Base-by-base conservation (phyloP, 2,888 invertebrate species). In the Ectemnius continuus region DNA sequence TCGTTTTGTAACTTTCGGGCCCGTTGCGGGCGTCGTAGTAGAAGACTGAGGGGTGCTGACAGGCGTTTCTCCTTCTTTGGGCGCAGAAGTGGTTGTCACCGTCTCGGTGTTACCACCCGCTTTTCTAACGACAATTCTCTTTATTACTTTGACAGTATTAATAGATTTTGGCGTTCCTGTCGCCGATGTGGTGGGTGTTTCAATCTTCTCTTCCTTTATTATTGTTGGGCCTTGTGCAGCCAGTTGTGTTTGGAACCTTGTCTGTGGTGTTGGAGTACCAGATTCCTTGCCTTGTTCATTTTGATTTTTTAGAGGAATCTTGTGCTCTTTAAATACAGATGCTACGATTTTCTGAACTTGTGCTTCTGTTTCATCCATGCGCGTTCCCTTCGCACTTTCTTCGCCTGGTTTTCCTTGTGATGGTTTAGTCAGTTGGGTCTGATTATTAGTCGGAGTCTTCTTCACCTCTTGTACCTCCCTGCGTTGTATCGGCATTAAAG, bases 341-440 rank as follows among this genome's bases (percentile, higher is more conserved):
- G 90, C 90, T 1, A 91, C 90, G 62, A 91, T 91, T 67, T 91
- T 91, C 71, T 90, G 91, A 20, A 91, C 91, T 68, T 91, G 90
- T 0, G 88, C 90, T 62, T 91, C 91, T 1, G 91, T 91, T 8
- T 89, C 90, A 58, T 91, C 90, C 0, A 84, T 70, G 0, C 85
- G 85, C n/a, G 70, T 48, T 26, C 77, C 76, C 52, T 80, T 83
- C 4, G 64, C 45, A 1, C 68, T 28, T 11, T 83, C 79, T 0
- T 86, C 87, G 18, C n/a, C 70, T 16, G 81, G 78, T 20, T 81
- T 79, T 6, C 76, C 56, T 4, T 80, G 75, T 0, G 75, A 26
- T 36, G 61, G 2, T 61, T 82, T 85, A 5, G 65, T 56, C 3
- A 76, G 59, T 6, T 78, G 70, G 5, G 45, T 61, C 8, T 36